These are phyloP conservation scores for Caenorhabditis panamensis DNA, from an alignment of 2,888 invertebrate species.

Conservation along the genomic window DNA sequence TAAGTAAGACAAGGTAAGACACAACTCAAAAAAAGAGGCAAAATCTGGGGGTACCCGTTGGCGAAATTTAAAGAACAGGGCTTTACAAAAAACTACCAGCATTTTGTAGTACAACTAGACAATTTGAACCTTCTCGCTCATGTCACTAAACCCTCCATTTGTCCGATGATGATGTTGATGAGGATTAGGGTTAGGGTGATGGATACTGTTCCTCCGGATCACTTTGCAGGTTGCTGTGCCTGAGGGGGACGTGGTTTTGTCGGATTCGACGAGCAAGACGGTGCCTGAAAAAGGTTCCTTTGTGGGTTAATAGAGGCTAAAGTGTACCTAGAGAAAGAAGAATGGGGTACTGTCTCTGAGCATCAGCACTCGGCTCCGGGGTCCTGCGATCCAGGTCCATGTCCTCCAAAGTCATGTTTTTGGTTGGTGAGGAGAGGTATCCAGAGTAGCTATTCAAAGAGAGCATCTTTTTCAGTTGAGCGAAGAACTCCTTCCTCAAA, in stretches of 20 bases:
- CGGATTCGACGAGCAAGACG: slow-evolving; percentile 56
- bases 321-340: slow-evolving; percentile 41
- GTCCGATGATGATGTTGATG: slow-evolving; percentile 24
- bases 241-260: slow-evolving; percentile 28
- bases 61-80: not conserved
- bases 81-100: slow-evolving; percentile 15
- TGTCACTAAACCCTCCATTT: slow-evolving; percentile 43
- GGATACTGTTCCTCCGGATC: slow-evolving; percentile 36
- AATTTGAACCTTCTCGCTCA: slow-evolving; percentile 57
- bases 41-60: not conserved
- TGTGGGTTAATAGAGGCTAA: not conserved
- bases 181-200: too few species aligned
- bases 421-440: slow-evolving; percentile 36
- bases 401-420: slow-evolving; percentile 39
- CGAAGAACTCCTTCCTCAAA: slow-evolving; percentile 63
- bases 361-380: slow-evolving; percentile 30
- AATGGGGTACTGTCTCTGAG: slow-evolving; percentile 52
- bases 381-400: slow-evolving; percentile 46
- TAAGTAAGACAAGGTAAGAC: too few species aligned
- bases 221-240: slow-evolving; percentile 37
- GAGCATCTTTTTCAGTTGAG: slow-evolving; percentile 53
- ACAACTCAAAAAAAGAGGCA: too few species aligned
- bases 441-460: slow-evolving; percentile 36
- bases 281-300: slow-evolving; percentile 22
- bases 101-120: slow-evolving; percentile 20